phyloP scores from a whole-genome alignment of 2,888 invertebrate genomes.

The Cosmia trapezina region DNA sequence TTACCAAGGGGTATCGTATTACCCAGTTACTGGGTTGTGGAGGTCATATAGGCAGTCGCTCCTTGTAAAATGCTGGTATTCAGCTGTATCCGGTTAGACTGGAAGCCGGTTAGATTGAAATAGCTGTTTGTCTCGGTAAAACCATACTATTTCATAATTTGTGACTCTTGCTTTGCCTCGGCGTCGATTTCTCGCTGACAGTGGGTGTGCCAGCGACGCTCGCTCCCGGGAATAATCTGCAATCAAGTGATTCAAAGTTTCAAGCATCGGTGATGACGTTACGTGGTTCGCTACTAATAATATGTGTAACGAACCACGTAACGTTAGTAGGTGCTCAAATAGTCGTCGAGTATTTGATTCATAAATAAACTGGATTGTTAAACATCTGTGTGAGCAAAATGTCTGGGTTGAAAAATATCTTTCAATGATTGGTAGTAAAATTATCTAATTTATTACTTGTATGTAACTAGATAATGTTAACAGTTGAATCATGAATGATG shows the following conservation, averaged over 20 bases:
- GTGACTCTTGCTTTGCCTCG: conserved; percentile 67
- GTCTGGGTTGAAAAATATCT: too few species aligned
- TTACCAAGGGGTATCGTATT: too few species aligned
- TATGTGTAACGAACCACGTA: too few species aligned
- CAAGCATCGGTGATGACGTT: background rate
- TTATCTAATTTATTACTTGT: background rate
- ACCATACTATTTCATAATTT: conserved; percentile 63
- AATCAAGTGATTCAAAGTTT: conserved; percentile 16
- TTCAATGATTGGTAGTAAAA: background rate
- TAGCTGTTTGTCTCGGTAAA: background rate
- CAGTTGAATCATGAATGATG: background rate
- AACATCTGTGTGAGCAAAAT: background rate
- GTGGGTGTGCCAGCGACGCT: conserved; percentile 75
- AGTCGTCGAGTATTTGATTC: background rate
- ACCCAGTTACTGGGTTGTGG: too few species aligned
- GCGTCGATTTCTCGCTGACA: conserved; percentile 77
- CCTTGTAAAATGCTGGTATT: too few species aligned
- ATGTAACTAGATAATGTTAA: background rate
- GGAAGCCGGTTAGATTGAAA: too few species aligned
- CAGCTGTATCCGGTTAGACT: too few species aligned
- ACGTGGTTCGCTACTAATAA: background rate
- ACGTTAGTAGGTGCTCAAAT: background rate
- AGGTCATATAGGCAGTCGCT: too few species aligned
- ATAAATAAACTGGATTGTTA: background rate
- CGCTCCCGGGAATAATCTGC: conserved; percentile 77